Conservation (phyloP, 2,888 invertebrate genomes). For the Caenorhabditis afra region DNA sequence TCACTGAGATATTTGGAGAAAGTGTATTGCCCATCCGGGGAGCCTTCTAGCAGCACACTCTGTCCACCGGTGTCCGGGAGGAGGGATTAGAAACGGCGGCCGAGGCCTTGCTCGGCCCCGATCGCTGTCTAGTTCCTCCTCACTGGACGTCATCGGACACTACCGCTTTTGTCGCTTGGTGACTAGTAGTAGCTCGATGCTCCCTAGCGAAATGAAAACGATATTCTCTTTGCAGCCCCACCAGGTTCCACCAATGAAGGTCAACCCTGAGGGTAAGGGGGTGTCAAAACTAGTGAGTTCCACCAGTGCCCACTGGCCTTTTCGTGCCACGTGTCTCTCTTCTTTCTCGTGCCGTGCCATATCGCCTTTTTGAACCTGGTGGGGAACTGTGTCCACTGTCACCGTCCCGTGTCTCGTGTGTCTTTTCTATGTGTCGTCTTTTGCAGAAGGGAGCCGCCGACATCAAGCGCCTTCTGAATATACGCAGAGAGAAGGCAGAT, state of each 20-base stretch:
- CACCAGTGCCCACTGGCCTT: slow-evolving; percentile 17
- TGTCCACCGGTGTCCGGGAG: background rate
- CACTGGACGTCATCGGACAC: too few relatives aligned
- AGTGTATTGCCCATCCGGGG: background rate
- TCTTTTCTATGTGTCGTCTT: slow-evolving; percentile 28
- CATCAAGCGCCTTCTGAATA: slow-evolving; percentile 74
- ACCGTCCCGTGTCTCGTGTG: slow-evolving; percentile 4
- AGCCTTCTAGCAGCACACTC: background rate
- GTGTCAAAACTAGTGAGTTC: slow-evolving; percentile 66
- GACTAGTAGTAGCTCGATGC: background rate
- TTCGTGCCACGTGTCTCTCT: slow-evolving; percentile 34
- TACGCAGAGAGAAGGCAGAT: slow-evolving; percentile 70
- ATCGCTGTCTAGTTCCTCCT: too few relatives aligned
- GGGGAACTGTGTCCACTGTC: slow-evolving; percentile 53
- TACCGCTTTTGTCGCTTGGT: background rate
- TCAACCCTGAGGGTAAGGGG: slow-evolving; percentile 65
- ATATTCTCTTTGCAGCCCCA: slow-evolving; percentile 60
- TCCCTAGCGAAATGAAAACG: slow-evolving; percentile 11
- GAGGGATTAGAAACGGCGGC: background rate
- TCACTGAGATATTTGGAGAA: slow-evolving; percentile 2
- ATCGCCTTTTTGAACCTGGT: slow-evolving; percentile 63
- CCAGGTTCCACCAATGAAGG: slow-evolving; percentile 67
- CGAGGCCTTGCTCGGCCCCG: background rate
- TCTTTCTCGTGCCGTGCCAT: slow-evolving; percentile 49
- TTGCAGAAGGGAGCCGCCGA: slow-evolving; percentile 75